A percentile compares a stretch with the other conserved stretches of the same genome.
phyloP scores from a whole-genome alignment of 2,113 vertebrate genomes.

The Poecile atricapillus region DNA sequence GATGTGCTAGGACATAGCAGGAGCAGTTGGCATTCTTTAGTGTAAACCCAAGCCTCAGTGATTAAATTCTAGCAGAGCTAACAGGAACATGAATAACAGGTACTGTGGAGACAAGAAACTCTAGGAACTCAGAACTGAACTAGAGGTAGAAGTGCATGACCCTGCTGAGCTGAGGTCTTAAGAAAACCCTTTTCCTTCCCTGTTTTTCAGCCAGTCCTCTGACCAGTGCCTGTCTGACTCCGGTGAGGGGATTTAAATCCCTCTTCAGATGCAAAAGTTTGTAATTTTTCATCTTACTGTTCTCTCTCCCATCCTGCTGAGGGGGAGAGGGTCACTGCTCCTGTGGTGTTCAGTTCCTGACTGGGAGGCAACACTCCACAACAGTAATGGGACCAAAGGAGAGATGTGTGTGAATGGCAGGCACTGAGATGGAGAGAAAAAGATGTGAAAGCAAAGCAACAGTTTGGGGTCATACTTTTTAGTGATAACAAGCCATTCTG shows the following conservation, averaged over 20 bases:
- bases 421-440: background rate
- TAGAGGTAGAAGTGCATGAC: background rate
- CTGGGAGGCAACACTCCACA: background rate
- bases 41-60: background rate
- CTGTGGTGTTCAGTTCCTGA: background rate
- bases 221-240: background rate
- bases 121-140: background rate
- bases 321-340: background rate
- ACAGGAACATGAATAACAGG: background rate
- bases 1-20: background rate
- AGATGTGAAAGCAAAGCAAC: background rate
- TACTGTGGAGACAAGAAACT: background rate
- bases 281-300: background rate
- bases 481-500: background rate
- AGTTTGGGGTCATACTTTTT: background rate
- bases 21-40: background rate
- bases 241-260: background rate
- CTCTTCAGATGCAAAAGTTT: background rate
- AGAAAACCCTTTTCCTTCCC: background rate
- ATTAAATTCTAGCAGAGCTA: background rate
- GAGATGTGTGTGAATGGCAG: background rate
- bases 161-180: background rate
- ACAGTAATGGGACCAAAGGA: background rate
- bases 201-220: background rate
- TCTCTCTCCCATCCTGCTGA: background rate